These are phyloP conservation scores for Girardinichthys multiradiatus DNA, from an alignment of 2,113 vertebrate species.

Conservation along the genomic window DNA sequence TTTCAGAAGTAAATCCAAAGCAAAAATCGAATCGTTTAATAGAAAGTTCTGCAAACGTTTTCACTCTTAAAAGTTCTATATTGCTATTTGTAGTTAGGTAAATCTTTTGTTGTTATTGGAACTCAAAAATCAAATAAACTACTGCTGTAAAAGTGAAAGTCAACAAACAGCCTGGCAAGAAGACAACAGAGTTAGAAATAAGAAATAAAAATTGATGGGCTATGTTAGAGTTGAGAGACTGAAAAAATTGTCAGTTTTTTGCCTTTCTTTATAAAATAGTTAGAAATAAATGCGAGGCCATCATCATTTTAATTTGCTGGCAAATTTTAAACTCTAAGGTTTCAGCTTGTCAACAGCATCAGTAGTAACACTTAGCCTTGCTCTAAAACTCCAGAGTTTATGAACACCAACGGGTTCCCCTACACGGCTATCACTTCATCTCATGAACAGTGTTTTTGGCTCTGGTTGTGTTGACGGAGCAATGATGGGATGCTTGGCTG, in stretches of 20 bases:
- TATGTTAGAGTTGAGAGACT: not conserved
- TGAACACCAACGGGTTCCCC: slow-evolving; percentile 43
- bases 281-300: slow-evolving; percentile 24
- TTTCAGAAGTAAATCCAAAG: too few species aligned
- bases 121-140: too few species aligned
- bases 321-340: slow-evolving; percentile 26
- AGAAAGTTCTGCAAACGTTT: too few species aligned
- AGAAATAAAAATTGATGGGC: not conserved
- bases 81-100: too few species aligned
- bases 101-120: too few species aligned
- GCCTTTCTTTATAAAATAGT: not conserved
- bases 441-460: slow-evolving; percentile 55
- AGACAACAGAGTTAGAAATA: not conserved
- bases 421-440: slow-evolving; percentile 51
- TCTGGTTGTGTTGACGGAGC: slow-evolving; percentile 53
- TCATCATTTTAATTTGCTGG: slow-evolving; percentile 24
- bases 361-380: slow-evolving; percentile 54
- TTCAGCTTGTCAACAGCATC: slow-evolving; percentile 59
- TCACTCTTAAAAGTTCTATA: too few species aligned
- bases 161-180: too few species aligned
- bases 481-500: slow-evolving; percentile 59
- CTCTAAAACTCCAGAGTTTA: slow-evolving; percentile 27
- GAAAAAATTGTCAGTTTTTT: not conserved
- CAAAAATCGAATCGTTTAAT: too few species aligned
- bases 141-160: too few species aligned